Conservation (phyloP, 2,888 invertebrate genomes). For the Liopterus haemorrhoidalis region DNA sequence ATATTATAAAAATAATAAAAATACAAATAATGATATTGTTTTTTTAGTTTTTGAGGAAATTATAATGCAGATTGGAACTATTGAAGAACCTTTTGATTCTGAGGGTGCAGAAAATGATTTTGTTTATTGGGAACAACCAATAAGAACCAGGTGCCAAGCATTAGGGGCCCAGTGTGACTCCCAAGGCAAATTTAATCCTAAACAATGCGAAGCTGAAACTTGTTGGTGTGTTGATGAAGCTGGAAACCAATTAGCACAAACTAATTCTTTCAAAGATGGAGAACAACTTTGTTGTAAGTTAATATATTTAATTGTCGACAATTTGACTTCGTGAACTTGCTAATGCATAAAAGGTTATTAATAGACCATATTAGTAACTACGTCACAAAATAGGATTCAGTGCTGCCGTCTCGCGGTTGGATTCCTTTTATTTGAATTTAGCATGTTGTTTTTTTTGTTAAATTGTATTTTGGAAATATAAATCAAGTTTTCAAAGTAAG, state of each 20-base stretch:
- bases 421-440: no score
- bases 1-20: not conserved
- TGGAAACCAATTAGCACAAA: constrained; percentile 60
- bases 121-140: constrained; percentile 36
- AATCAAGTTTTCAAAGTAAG: no score
- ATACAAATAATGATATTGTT: constrained; percentile 6
- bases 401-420: no score
- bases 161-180: constrained; percentile 56
- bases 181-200: constrained; percentile 66
- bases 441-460: no score
- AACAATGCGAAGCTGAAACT: constrained; percentile 64
- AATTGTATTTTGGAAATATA: no score
- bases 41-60: constrained; percentile 61
- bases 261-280: constrained; percentile 56
- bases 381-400: no score
- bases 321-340: constrained; percentile 35
- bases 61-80: constrained; percentile 58
- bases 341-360: no score
- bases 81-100: constrained; percentile 50
- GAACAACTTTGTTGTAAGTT: constrained; percentile 53
- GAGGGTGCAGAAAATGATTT: constrained; percentile 36
- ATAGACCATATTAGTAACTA: no score
- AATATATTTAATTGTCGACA: not conserved
- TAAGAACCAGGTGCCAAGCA: constrained; percentile 46
- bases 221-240: constrained; percentile 89